Base-by-base conservation (phyloP, 2,888 invertebrate genomes). In the Himalopsyche anomala region DNA sequence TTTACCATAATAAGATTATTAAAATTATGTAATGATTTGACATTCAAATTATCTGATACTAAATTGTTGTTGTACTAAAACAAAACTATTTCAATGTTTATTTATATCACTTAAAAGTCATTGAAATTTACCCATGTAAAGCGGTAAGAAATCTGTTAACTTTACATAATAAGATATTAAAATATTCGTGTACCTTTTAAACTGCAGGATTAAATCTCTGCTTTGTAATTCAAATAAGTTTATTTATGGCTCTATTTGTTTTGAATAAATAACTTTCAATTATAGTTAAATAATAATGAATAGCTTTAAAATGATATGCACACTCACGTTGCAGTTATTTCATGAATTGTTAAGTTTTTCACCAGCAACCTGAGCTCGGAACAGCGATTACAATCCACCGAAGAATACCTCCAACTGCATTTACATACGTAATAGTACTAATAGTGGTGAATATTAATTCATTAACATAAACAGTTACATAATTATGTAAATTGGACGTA, bases 401-500 rank as follows among this genome's bases (percentile, higher is more conserved):
- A 54, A 79, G 84, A 84, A 84, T 80, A 84, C 84, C 56, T 83
- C 62, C 55, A 12, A 84, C 51, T 85, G 56, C 85, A 85, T 82
- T 82, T 38, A 85, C 82, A 85, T 82, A 74, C 80, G 80, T 80
- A 38, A 54, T 81, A 84, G 45, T 55, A 80, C 62, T 19, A 62
- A 62, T 62, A 62, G 62, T 62, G 74, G 54, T 86, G 86, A 86
- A 86, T 86, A 86, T 86, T 87, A 85, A 87, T 84, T 69, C 81
- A 62, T 83, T 38, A 85, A 81, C 81, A 85, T 83, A 83, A 85
- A 87, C 87, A 85, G 85, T 87, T 87, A 87, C 81, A 83, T 84
- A 87, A 87, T 85, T 87, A 87, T 87, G 87, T 81, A 83, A 85
- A 87, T 87, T 81, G 74, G 81, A 81, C 56, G 56, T 82, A 85